phyloP scores from a whole-genome alignment of 1,140 invertebrate genomes.

The Leptinotarsa texana region DNA sequence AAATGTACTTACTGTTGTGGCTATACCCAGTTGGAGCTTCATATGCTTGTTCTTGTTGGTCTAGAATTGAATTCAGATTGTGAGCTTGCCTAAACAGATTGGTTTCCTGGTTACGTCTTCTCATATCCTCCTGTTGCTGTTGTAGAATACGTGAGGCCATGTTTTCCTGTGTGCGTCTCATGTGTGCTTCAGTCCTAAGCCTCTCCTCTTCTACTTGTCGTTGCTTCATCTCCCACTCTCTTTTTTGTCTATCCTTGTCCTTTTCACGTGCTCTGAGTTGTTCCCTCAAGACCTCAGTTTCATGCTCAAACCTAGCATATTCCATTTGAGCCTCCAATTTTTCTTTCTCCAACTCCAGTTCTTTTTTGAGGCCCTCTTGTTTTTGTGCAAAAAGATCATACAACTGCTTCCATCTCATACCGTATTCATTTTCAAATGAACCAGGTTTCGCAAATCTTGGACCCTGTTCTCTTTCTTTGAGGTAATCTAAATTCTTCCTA shows the following conservation, averaged over 20 bases:
- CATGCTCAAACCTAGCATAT: constrained; percentile 88
- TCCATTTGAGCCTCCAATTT: constrained; percentile 96
- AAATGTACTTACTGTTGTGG: constrained; percentile 13
- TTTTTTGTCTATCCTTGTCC: constrained; percentile 83
- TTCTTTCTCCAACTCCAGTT: constrained; percentile 87
- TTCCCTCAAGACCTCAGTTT: constrained; percentile 85
- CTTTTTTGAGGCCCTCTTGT: constrained; percentile 86
- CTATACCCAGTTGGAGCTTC: constrained; percentile 30
- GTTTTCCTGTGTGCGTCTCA: constrained; percentile 51
- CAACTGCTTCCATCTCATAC: constrained; percentile 93
- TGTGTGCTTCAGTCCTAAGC: constrained; percentile 60
- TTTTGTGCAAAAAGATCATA: constrained; percentile 91
- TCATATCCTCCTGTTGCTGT: constrained; percentile 53
- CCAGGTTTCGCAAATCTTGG: constrained; percentile 87
- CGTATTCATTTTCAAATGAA: constrained; percentile 96
- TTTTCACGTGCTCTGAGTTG: constrained; percentile 84
- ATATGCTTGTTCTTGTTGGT: constrained; percentile 50
- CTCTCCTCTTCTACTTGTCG: constrained; percentile 81
- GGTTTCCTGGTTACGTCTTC: constrained; percentile 54
- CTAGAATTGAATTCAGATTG: constrained; percentile 51
- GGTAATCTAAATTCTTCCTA: constrained; percentile 82
- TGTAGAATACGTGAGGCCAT: constrained; percentile 49
- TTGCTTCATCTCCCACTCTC: constrained; percentile 86
- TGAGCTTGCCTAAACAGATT: constrained; percentile 55
- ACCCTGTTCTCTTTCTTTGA: constrained; percentile 78